Percentiles rank a stretch among this genome's conserved stretches.
Conservation (phyloP, 2,113 vertebrate species). For the Tetrao urogallus region DNA sequence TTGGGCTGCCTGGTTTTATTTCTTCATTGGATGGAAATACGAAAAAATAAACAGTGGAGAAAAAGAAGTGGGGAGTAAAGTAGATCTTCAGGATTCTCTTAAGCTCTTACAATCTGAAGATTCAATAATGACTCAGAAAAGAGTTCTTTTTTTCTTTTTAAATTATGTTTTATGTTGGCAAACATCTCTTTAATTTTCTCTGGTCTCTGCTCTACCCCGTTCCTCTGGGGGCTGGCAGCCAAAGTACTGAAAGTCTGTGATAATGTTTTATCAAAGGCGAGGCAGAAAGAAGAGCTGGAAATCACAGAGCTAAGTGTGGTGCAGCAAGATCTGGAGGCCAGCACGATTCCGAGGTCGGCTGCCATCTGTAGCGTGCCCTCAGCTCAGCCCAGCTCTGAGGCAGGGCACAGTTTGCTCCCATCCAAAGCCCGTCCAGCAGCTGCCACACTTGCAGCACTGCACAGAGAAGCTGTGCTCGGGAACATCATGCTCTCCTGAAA, state of each 20-base stretch:
- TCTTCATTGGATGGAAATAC: constrained; percentile 20
- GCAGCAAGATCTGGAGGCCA: neutral
- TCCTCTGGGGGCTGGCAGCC: constrained; percentile 7
- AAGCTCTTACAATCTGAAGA: constrained; percentile 10
- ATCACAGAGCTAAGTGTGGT: neutral
- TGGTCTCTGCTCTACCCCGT: constrained; percentile 3
- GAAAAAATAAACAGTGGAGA: constrained; percentile 31
- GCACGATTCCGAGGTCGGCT: neutral
- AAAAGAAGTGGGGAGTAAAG: neutral
- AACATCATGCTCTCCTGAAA: neutral
- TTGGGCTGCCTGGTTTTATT: constrained; percentile 7
- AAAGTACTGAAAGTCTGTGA: neutral
- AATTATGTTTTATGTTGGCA: constrained; percentile 44
- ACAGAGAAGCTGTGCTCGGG: neutral
- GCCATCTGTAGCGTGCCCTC: neutral
- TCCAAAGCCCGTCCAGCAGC: neutral
- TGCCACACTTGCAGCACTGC: neutral
- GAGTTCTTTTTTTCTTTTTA: neutral
- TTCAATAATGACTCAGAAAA: constrained; percentile 37
- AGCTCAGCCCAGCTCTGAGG: neutral
- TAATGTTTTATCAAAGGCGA: constrained; percentile 55
- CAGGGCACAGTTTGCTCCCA: neutral
- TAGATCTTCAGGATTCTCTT: constrained; percentile 1
- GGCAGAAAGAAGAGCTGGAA: constrained; percentile 9
- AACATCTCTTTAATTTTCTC: constrained; percentile 54